phyloP scores from a whole-genome alignment of 2,113 vertebrate genomes.

The Festucalex cinctus region DNA sequence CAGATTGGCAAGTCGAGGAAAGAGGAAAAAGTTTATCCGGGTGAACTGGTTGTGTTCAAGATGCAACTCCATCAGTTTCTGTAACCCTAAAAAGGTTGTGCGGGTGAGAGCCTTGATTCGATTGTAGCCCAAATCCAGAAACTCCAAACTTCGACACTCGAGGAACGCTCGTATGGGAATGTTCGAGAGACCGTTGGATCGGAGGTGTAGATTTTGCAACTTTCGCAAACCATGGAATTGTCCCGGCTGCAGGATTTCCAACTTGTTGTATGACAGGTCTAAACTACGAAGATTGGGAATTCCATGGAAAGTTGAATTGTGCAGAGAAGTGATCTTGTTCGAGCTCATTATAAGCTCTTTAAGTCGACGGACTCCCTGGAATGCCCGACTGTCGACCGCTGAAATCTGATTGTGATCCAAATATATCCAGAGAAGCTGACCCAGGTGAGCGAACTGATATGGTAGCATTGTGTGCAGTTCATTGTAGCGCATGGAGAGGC shows the following conservation, averaged over 20 bases:
- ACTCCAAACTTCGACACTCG: conserved; percentile 95
- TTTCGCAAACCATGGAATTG: conserved; percentile 96
- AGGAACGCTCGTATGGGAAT: conserved; percentile 92
- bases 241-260: conserved; percentile 87
- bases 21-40: conserved; percentile 96
- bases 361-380: conserved; percentile 91
- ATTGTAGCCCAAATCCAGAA: conserved; percentile 96
- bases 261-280: conserved; percentile 96
- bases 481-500: conserved; percentile 94
- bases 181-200: conserved; percentile 89
- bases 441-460: conserved; percentile 94
- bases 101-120: conserved; percentile 90
- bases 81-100: conserved; percentile 90
- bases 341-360: conserved; percentile 98
- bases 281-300: conserved; percentile 96
- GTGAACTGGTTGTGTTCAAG: conserved; percentile 98
- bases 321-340: conserved; percentile 90
- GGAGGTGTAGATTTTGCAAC: conserved; percentile 89
- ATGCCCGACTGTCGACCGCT: conserved; percentile 87
- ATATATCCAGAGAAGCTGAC: conserved; percentile 97
- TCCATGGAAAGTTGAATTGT: conserved; percentile 93
- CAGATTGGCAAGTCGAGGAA: conserved; percentile 93
- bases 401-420: conserved; percentile 97
- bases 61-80: conserved; percentile 93
- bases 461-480: conserved; percentile 90